Percentiles rank a stretch among this genome's conserved stretches.
phyloP scores from a whole-genome alignment of 2,888 invertebrate species.

The Phortica magna region DNA sequence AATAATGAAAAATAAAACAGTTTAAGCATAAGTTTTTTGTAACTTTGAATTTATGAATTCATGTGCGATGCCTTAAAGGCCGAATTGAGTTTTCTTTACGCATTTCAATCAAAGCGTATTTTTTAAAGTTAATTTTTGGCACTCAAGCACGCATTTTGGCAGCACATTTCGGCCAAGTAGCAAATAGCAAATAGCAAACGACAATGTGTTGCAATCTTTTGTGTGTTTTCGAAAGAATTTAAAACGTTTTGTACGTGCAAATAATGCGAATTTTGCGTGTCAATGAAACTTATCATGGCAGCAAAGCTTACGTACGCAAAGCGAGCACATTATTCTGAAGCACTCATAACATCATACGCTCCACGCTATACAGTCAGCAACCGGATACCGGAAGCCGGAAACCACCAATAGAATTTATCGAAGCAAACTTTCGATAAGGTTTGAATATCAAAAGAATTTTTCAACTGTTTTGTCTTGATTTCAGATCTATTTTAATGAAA shows the following conservation, averaged over 20 bases:
- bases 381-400: too few species aligned
- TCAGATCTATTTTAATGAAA: slow-evolving; percentile 48
- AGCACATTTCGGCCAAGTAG: neutral
- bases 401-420: too few species aligned
- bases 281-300: slow-evolving; percentile 39
- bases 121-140: neutral
- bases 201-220: slow-evolving; percentile 21
- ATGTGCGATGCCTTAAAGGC: too few species aligned
- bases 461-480: neutral
- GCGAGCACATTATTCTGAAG: neutral
- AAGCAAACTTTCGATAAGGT: too few species aligned
- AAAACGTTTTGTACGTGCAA: slow-evolving; percentile 50
- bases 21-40: too few species aligned
- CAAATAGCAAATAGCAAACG: neutral
- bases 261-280: slow-evolving; percentile 55
- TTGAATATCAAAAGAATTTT: slow-evolving; percentile 8
- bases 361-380: too few species aligned
- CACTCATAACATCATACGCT: neutral
- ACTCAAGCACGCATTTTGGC: neutral
- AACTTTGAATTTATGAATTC: too few species aligned
- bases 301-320: neutral
- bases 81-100: too few species aligned
- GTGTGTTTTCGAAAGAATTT: slow-evolving; percentile 31
- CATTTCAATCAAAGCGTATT: too few species aligned
- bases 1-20: too few species aligned